Evolutionary conservation across 2,888 invertebrate genomes (phyloP).

Genomic region (Mesochorus sp.): DNA sequence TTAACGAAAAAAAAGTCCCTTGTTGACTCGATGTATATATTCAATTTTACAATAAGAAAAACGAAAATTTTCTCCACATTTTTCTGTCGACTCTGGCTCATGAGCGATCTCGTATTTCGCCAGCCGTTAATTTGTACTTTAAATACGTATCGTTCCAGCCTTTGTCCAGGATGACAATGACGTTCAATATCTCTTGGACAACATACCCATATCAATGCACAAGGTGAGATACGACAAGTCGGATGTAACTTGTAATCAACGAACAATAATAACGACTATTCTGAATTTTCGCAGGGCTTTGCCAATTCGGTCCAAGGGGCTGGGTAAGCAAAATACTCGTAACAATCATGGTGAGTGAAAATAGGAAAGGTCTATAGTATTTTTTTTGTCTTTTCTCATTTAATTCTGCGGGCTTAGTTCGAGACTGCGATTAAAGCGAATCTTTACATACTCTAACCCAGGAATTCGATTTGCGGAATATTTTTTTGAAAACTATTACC

Average conservation of each 20-base stretch:
- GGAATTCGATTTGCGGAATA: slow-evolving; percentile 4
- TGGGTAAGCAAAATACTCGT: slow-evolving; percentile 76
- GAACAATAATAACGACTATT: too few relatives aligned
- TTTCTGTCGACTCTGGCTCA: too few relatives aligned
- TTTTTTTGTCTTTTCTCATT: too few relatives aligned
- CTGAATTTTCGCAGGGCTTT: slow-evolving; percentile 79
- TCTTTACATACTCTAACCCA: slow-evolving; percentile 11
- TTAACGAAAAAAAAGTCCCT: too few relatives aligned
- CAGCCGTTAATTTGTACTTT: too few relatives aligned
- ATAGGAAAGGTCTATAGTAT: slow-evolving; percentile 68
- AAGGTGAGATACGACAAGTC: too few relatives aligned
- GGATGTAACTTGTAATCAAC: too few relatives aligned
- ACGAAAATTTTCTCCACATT: too few relatives aligned
- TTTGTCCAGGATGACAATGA: slow-evolving; percentile 89
- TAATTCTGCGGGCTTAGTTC: not conserved
- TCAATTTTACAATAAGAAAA: too few relatives aligned
- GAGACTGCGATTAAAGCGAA: not conserved
- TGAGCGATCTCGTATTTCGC: too few relatives aligned
- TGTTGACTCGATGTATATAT: too few relatives aligned
- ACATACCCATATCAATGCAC: slow-evolving; percentile 84
- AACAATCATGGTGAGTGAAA: slow-evolving; percentile 69
- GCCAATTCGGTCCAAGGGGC: slow-evolving; percentile 75
- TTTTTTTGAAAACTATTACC: slow-evolving; percentile 45
- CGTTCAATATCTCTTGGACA: slow-evolving; percentile 87
- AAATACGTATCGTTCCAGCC: slow-evolving; percentile 83